These are phyloP conservation scores for Anthoptus insignis DNA, from an alignment of 2,888 invertebrate genomes.

Conservation along the genomic window DNA sequence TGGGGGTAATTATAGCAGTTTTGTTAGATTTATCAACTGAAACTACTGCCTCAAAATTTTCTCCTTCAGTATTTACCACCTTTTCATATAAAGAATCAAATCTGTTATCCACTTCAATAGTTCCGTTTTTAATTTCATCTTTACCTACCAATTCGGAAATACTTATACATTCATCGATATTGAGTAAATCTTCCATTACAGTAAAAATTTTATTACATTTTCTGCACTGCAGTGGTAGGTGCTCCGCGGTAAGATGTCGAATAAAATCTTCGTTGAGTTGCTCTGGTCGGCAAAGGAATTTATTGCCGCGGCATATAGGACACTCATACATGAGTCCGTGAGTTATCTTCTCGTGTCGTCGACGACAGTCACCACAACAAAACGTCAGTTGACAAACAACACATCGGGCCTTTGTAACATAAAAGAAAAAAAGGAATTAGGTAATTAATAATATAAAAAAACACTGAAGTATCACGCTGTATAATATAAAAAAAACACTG, in stretches of 20 bases:
- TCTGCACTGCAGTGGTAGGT: constrained; percentile 72
- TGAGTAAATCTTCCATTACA: constrained; percentile 71
- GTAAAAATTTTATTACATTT: constrained; percentile 72
- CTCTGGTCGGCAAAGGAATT: constrained; percentile 67
- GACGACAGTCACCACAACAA: constrained; percentile 77
- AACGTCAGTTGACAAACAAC: constrained; percentile 75
- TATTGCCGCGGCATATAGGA: constrained; percentile 72
- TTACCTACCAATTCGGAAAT: constrained; percentile 70
- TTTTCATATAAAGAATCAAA: constrained; percentile 76
- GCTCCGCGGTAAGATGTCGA: constrained; percentile 66
- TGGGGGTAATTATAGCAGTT: constrained; percentile 78
- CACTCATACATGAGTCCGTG: constrained; percentile 78
- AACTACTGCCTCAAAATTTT: constrained; percentile 68
- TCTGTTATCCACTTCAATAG: constrained; percentile 63
- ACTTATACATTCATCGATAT: constrained; percentile 72
- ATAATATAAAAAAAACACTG: too few relatives aligned
- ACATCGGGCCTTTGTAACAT: constrained; percentile 70
- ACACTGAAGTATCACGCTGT: too few relatives aligned
- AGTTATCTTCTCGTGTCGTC: constrained; percentile 68
- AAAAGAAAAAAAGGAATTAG: background rate
- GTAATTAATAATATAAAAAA: too few relatives aligned
- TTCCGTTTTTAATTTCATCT: constrained; percentile 48
- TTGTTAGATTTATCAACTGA: constrained; percentile 67
- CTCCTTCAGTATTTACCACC: constrained; percentile 55
- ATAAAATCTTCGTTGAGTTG: constrained; percentile 66